A percentile compares a stretch with the other conserved stretches of the same genome.
Conservation (phyloP, 2,888 invertebrate species). For the Polymixis lichenea region DNA sequence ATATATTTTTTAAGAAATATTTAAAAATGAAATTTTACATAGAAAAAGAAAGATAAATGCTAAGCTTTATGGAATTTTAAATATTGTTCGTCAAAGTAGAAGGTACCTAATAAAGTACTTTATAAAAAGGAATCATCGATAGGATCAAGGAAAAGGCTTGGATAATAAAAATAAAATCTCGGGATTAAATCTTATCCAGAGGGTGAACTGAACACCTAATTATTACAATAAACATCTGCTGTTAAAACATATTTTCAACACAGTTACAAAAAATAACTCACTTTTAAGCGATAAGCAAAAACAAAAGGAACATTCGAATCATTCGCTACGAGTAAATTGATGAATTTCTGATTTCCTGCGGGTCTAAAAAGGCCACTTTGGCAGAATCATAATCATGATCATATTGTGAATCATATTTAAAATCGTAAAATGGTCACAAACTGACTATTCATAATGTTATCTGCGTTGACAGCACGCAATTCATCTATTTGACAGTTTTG, state of each 20-base stretch:
- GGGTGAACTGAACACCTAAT: slow-evolving; percentile 17
- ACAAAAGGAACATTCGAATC: background rate
- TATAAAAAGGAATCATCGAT: background rate
- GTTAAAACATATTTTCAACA: background rate
- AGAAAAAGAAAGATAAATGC: no score
- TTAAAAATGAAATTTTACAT: no score
- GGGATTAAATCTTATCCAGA: slow-evolving; percentile 17
- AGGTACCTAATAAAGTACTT: background rate
- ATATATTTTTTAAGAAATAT: no score
- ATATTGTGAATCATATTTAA: no score
- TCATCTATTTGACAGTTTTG: no score
- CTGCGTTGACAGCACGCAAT: no score
- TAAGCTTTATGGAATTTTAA: background rate
- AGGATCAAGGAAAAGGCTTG: background rate
- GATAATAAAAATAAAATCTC: background rate
- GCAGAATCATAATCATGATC: no score
- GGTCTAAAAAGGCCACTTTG: no score
- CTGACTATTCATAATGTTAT: no score
- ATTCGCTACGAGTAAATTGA: background rate
- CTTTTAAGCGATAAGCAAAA: background rate
- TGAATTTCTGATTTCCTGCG: background rate
- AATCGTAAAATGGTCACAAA: no score
- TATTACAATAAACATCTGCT: background rate
- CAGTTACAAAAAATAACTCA: background rate
- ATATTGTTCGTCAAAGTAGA: background rate